Conservation (phyloP, 1,140 invertebrate species). For the Conopomorpha cramerella region DNA sequence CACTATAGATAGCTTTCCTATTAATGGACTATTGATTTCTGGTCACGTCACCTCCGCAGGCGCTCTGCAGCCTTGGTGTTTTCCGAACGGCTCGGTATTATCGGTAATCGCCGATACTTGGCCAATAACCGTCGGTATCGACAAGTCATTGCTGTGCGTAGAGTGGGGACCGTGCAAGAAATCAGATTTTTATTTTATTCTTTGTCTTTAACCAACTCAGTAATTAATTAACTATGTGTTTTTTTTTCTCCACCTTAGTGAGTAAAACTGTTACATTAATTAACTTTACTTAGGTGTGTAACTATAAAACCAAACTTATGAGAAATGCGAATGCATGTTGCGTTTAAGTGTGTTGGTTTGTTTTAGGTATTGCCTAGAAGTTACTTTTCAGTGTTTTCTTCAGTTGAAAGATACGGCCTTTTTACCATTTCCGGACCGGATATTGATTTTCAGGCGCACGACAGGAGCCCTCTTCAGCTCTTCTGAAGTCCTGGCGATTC, state of each 20-base stretch:
- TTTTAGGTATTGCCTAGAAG: no score
- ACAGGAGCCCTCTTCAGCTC: slow-evolving; percentile 4
- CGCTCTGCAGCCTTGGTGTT: slow-evolving; percentile 51
- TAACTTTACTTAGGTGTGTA: no score
- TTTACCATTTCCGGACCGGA: slow-evolving; percentile 12
- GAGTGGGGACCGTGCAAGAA: no score
- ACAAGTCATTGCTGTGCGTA: slow-evolving; percentile 7
- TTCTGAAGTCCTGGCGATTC: slow-evolving; percentile 15
- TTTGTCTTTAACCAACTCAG: no score
- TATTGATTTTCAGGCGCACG: slow-evolving; percentile 15
- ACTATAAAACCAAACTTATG: no score
- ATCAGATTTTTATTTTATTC: not conserved
- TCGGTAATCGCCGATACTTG: slow-evolving; percentile 57
- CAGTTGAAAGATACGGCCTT: no score
- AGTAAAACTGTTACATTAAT: no score
- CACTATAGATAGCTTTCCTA: slow-evolving; percentile 34
- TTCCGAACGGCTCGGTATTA: slow-evolving; percentile 61
- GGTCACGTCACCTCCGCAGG: slow-evolving; percentile 35
- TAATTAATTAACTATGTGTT: no score
- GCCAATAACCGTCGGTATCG: slow-evolving; percentile 27
- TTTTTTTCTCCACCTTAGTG: no score
- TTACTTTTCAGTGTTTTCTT: no score
- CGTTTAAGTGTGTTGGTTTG: no score
- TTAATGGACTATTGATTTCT: slow-evolving; percentile 58
- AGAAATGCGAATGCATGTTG: no score